Base-by-base conservation (phyloP, 2,113 vertebrate species). In the Climacteris rufus region DNA sequence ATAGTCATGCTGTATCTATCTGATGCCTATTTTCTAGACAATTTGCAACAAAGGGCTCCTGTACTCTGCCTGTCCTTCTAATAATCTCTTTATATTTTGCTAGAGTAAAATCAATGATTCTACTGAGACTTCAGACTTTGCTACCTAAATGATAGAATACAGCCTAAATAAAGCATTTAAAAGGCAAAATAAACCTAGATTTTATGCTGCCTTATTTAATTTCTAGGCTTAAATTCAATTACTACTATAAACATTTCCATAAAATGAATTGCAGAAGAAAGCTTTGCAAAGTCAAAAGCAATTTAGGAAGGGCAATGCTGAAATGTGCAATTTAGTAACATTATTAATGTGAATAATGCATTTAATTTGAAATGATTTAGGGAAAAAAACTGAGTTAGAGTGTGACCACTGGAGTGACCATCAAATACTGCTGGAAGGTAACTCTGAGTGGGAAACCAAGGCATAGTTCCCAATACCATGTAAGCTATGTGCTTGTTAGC, bases 201-300 rank as follows among this genome's bases (percentile, higher is more conserved):
- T 94, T 97, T 96, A 89, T 94, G 86, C 81, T 59, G 17, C 47
- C 14, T 96, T 94, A 96, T 94, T 98, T 97, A 96, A 98, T 97
- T 96, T 83, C 79, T 89, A 93, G 89, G 56, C 64, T 89, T 72
- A 95, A 94, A 96, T 95, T 96, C 84, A 94, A 95, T 97, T 97
- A 89, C 79, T 52, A 90, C 77, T 64, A 94, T 96, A 95, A 76
- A 96, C 28, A 95, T 96, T 95, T 95, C 60, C 21, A 91, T 53
- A 90, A 97, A 97, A 96, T 92, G 77, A 97, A 88, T 93, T 91
- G 70, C 87, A 78, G 93, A 97, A 94, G 85, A 83, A 96, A 96
- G 52, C 54, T 96, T 53, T 94, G 60, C 74, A 95, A 95, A 96
- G 87, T 97, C 90, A 97, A 94, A 96, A 92, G 54, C 87, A 97